phyloP scores from a whole-genome alignment of 2,888 invertebrate genomes.

The Watsonalla cultraria region DNA sequence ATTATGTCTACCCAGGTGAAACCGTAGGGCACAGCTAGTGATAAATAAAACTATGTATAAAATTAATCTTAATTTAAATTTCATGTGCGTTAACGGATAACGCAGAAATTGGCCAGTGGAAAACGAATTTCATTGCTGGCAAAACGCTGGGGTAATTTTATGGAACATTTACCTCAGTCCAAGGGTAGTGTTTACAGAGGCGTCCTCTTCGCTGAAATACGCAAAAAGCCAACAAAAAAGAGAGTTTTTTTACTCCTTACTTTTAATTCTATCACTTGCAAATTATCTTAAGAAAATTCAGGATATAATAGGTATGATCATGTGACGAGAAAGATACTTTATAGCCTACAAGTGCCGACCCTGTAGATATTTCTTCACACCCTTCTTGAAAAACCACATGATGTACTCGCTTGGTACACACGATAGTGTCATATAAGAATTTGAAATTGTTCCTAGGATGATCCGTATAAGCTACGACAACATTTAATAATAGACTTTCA shows the following conservation, averaged over 20 bases:
- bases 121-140: constrained; percentile 52
- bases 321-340: too few species aligned
- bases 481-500: background rate
- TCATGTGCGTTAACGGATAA: constrained; percentile 33
- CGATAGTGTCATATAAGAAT: too few species aligned
- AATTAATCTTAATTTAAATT: background rate
- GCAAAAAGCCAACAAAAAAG: constrained; percentile 19
- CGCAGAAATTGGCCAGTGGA: constrained; percentile 44
- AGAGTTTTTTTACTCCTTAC: constrained; percentile 29
- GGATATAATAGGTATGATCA: too few species aligned
- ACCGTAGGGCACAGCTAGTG: too few species aligned
- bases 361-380: background rate
- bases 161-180: constrained; percentile 62
- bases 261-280: constrained; percentile 23
- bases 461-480: background rate
- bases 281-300: background rate
- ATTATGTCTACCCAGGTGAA: too few species aligned
- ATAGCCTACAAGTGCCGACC: too few species aligned
- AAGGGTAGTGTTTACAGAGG: constrained; percentile 55
- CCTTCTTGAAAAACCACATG: too few species aligned
- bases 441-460: background rate
- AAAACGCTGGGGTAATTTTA: constrained; percentile 67
- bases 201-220: constrained; percentile 20
- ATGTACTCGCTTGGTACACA: too few species aligned
- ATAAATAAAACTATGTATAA: background rate